phyloP scores from a whole-genome alignment of 2,888 invertebrate species.

The Gibbula magus region DNA sequence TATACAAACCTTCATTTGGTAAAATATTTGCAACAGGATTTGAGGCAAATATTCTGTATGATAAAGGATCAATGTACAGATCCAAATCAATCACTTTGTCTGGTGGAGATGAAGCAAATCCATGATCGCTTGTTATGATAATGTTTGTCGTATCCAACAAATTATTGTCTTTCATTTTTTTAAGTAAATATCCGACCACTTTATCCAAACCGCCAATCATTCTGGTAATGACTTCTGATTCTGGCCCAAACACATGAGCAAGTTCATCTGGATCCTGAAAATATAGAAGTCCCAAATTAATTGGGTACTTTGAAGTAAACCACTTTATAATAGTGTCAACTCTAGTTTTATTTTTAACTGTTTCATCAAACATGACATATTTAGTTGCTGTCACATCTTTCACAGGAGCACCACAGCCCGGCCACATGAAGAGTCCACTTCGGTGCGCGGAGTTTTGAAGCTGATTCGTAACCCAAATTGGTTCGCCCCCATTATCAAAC shows the following conservation, averaged over 20 bases:
- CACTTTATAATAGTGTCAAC: constrained; percentile 66
- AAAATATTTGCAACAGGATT: constrained; percentile 80
- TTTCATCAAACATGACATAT: constrained; percentile 49
- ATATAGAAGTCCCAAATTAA: constrained; percentile 83
- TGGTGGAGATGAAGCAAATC: constrained; percentile 79
- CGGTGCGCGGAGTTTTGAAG: constrained; percentile 78
- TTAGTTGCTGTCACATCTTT: constrained; percentile 56
- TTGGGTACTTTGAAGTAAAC: constrained; percentile 77
- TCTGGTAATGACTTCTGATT: constrained; percentile 74
- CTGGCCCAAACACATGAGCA: constrained; percentile 80
- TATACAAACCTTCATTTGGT: constrained; percentile 75
- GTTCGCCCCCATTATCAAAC: constrained; percentile 74
- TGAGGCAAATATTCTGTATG: constrained; percentile 75
- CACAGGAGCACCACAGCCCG: constrained; percentile 78
- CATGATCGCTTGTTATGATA: constrained; percentile 85
- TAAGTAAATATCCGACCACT: constrained; percentile 76
- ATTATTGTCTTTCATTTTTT: constrained; percentile 77
- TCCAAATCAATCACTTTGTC: constrained; percentile 60
- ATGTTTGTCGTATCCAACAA: constrained; percentile 80
- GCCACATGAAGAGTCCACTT: constrained; percentile 85
- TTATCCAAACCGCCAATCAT: constrained; percentile 77
- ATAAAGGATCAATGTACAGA: constrained; percentile 46
- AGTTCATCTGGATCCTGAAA: constrained; percentile 83
- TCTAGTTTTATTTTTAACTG: constrained; percentile 59
- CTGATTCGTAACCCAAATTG: constrained; percentile 76